Percentiles rank a stretch among this genome's conserved stretches.
These are phyloP conservation scores for Trichopoda pennipes DNA, from an alignment of 2,888 invertebrate species.

Conservation along the genomic window DNA sequence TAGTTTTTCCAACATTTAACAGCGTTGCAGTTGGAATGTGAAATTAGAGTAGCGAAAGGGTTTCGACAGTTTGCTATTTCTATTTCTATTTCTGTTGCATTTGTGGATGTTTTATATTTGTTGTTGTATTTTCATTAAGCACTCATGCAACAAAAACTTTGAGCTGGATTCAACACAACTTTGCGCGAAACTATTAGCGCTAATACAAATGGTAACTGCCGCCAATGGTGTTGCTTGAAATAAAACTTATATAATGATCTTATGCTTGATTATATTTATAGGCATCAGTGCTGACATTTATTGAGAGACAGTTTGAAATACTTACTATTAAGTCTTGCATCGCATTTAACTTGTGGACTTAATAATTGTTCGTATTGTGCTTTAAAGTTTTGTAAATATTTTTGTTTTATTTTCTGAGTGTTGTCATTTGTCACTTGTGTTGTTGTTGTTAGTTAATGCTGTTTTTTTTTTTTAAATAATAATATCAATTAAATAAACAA, in stretches of 20 bases:
- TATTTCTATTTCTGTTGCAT: not conserved
- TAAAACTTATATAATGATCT: constrained; percentile 39
- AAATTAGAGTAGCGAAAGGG: constrained; percentile 66
- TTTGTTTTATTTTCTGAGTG: not conserved
- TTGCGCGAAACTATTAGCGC: constrained; percentile 27
- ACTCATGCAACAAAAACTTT: constrained; percentile 1
- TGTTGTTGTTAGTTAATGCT: not conserved
- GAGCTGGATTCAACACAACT: not conserved
- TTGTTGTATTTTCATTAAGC: not conserved
- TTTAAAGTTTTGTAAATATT: not conserved
- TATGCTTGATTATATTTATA: not conserved
- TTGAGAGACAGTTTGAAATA: constrained; percentile 11
- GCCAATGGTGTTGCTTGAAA: constrained; percentile 24
- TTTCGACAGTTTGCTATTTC: constrained; percentile 47
- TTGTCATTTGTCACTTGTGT: not conserved
- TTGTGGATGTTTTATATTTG: not conserved
- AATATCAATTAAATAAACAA: constrained; percentile 1
- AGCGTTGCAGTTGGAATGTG: constrained; percentile 38
- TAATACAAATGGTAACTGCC: constrained; percentile 39
- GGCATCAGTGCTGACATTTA: not conserved
- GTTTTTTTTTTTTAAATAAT: constrained; percentile 7
- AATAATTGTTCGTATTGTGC: not conserved
- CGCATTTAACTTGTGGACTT: constrained; percentile 23
- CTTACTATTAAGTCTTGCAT: constrained; percentile 6
- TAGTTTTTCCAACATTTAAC: constrained; percentile 52